Percentiles rank a stretch among this genome's conserved stretches.
Evolutionary conservation across 35 echinoderm and acorn worm genomes (phyloP).

Genomic region (Ophiothrix spiculata): DNA sequence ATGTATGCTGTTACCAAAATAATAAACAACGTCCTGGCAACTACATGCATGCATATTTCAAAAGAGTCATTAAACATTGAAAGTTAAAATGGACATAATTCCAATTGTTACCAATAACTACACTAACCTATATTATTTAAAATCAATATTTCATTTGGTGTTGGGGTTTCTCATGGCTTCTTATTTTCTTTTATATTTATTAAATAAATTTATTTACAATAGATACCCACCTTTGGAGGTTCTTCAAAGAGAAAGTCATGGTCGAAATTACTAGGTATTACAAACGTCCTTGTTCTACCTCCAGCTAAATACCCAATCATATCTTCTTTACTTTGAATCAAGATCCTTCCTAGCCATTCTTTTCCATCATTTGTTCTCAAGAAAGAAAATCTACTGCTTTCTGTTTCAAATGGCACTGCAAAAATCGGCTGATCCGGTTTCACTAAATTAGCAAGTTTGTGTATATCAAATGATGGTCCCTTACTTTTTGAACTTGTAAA

Average conservation of each 20-base stretch:
- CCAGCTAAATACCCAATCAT: neutral
- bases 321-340: neutral
- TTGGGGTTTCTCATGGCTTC: neutral
- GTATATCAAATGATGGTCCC: neutral
- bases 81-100: neutral
- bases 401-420: neutral
- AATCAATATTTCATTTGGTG: too few species aligned
- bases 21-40: too few species aligned
- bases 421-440: neutral
- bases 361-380: neutral
- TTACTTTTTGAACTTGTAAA: neutral
- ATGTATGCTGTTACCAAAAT: too few species aligned
- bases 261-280: neutral
- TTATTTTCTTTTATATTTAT: neutral
- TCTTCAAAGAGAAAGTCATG: neutral
- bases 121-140: neutral
- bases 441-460: neutral
- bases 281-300: neutral
- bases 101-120: neutral
- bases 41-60: neutral
- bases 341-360: neutral
- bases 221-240: neutral
- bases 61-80: neutral
- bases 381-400: neutral
- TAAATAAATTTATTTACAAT: neutral